Evolutionary conservation across 2,888 invertebrate species (phyloP).

Genomic region (Timema cristinae): DNA sequence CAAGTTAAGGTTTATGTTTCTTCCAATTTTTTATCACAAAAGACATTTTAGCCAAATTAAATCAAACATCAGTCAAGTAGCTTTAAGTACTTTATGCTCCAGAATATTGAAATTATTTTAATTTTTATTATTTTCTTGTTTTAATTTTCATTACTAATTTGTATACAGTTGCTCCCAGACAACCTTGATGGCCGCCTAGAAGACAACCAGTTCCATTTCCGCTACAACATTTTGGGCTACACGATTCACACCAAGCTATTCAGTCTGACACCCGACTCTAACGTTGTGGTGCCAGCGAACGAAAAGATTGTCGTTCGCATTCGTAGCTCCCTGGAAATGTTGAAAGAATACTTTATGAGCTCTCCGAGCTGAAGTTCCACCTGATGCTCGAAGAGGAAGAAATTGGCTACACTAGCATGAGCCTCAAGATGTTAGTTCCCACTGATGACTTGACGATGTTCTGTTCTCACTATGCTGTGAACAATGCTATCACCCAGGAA

Average conservation of each 20-base stretch:
- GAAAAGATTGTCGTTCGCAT: constrained; percentile 52
- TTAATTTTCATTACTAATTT: neutral
- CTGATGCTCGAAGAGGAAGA: constrained; percentile 41
- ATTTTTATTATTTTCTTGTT: no score
- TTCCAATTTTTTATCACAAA: no score
- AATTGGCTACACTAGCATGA: constrained; percentile 18
- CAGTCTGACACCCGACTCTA: constrained; percentile 37
- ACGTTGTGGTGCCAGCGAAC: constrained; percentile 41
- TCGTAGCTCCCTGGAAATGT: constrained; percentile 34
- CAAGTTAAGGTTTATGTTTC: no score
- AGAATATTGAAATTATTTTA: no score
- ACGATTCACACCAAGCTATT: constrained; percentile 41
- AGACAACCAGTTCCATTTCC: constrained; percentile 36
- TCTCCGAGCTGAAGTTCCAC: constrained; percentile 48
- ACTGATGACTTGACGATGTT: constrained; percentile 39
- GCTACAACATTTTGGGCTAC: constrained; percentile 42
- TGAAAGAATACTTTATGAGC: constrained; percentile 49
- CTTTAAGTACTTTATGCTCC: no score
- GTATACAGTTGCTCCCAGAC: constrained; percentile 23
- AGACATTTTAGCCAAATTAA: no score
- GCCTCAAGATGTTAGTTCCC: constrained; percentile 33
- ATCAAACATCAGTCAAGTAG: no score
- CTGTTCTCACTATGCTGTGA: constrained; percentile 28
- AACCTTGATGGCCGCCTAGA: constrained; percentile 31
- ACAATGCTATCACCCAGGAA: constrained; percentile 16